Conservation (phyloP, 2,888 invertebrate species). For the Drosophila pseudotakahashii region DNA sequence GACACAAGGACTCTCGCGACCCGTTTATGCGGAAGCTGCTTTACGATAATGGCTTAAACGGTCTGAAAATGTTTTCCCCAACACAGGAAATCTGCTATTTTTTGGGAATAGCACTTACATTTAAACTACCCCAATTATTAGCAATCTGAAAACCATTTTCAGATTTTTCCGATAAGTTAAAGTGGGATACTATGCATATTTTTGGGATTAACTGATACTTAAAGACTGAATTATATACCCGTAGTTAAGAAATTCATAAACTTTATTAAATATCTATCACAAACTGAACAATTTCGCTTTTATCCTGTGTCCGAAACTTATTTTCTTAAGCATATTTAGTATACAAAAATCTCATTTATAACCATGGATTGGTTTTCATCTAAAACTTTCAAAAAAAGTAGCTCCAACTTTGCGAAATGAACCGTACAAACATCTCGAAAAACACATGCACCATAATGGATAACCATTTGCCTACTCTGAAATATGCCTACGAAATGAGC, state of each 20-base stretch:
- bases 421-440: not conserved
- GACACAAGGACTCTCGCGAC: slow-evolving; percentile 13
- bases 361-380: too few species aligned
- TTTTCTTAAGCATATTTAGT: too few species aligned
- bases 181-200: too few species aligned
- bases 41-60: slow-evolving; percentile 21
- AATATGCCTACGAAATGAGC: slow-evolving; percentile 37
- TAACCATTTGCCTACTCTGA: slow-evolving; percentile 21
- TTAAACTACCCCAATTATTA: slow-evolving; percentile 11
- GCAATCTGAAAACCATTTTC: not conserved
- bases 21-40: slow-evolving; percentile 34
- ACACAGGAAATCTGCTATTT: slow-evolving; percentile 1
- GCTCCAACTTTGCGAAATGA: not conserved
- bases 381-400: too few species aligned
- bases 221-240: too few species aligned
- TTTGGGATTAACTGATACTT: too few species aligned
- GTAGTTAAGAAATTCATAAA: too few species aligned
- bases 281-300: too few species aligned
- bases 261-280: too few species aligned
- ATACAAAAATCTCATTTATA: too few species aligned
- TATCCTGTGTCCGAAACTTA: too few species aligned
- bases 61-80: not conserved
- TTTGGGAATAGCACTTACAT: not conserved
- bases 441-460: slow-evolving; percentile 23
- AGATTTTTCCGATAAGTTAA: not conserved